Evolutionary conservation across 2,797 vertebrate species (phyloP), one percentile per base, ranked within the genome.

Genomic region (Dermochelys coriacea): DNA sequence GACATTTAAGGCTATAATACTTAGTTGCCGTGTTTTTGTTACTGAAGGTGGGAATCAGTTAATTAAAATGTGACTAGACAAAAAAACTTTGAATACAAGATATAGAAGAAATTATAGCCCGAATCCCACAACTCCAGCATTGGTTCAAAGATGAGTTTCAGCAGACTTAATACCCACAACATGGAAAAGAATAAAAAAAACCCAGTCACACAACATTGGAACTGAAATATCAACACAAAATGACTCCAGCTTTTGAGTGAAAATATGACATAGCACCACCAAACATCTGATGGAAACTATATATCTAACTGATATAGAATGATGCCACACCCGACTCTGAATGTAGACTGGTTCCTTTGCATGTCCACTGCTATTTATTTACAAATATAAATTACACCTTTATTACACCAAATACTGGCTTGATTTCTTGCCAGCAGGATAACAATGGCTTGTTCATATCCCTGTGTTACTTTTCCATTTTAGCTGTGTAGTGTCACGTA

Each of bases 391-490:
- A 77, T 16, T 94, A 94, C 27, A 88, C 1, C 45, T 80, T 95
- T 88, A 77, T 29, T 49, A 27, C 68, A 94, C 59, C 37, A 92
- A 91, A 86, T 4, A 88, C 75, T 90, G 54, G 55, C 64, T 84
- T 82, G 80, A 95, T 94, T 93, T 80, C 95, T 91, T 64, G 91
- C 23, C 16, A 94, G 59, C 9, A 94, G 68, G 87, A 88, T 84
- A 92, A 91, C 94, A 94, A 91, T 34, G 68, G 49, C 90, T 93
- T 93, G 64, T 86, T 80, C 10, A 85, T 87, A 80, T 77, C 29
- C 89, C 93, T 5, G 61, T 77, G 29, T 52, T 92, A 41, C 78
- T 92, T 94, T 91, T 59, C 6, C 5, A 79, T 83, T 23, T 82
- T 41, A 5, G 11, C 45, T 5, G 0, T 47, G 41, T 50, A 90